phyloP scores from a whole-genome alignment of 2,113 vertebrate species.

The Pyrgilauda ruficollis region DNA sequence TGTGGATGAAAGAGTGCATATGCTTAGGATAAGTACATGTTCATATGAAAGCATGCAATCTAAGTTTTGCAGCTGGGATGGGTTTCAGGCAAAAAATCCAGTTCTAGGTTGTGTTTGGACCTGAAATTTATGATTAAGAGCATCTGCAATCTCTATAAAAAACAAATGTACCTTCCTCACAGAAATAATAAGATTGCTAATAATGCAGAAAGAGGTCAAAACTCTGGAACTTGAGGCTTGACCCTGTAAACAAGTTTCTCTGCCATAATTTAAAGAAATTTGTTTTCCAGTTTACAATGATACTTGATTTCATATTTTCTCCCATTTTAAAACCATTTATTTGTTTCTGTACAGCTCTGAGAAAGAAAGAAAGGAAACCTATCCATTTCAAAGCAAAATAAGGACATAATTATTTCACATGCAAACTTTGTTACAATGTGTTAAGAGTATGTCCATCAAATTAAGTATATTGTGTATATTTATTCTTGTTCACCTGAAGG shows the following conservation, averaged over 20 bases:
- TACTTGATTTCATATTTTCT: not conserved
- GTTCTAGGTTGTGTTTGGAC: not conserved
- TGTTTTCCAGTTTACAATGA: not conserved
- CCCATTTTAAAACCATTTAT: not conserved
- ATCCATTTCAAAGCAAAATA: not conserved
- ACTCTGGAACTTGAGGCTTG: not conserved
- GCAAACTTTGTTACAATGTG: not conserved
- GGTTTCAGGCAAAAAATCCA: not conserved
- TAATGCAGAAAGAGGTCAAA: not conserved
- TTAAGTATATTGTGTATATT: not conserved
- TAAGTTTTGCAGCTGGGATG: not conserved
- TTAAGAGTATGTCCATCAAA: not conserved
- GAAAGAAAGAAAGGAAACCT: not conserved
- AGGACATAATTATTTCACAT: not conserved
- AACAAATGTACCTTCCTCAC: not conserved
- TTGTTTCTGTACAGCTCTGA: not conserved
- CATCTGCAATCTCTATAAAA: not conserved
- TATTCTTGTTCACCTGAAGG: not conserved
- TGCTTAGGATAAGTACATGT: not conserved
- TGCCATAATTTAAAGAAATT: not conserved
- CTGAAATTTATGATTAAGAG: not conserved
- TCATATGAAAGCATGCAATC: not conserved
- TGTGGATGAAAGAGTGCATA: not conserved
- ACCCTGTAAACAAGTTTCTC: not conserved
- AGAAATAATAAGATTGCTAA: not conserved